A percentile compares a stretch with the other conserved stretches of the same genome.
Evolutionary conservation across 2,797 vertebrate genomes (phyloP).

Genomic region (Sphenodon punctatus): DNA sequence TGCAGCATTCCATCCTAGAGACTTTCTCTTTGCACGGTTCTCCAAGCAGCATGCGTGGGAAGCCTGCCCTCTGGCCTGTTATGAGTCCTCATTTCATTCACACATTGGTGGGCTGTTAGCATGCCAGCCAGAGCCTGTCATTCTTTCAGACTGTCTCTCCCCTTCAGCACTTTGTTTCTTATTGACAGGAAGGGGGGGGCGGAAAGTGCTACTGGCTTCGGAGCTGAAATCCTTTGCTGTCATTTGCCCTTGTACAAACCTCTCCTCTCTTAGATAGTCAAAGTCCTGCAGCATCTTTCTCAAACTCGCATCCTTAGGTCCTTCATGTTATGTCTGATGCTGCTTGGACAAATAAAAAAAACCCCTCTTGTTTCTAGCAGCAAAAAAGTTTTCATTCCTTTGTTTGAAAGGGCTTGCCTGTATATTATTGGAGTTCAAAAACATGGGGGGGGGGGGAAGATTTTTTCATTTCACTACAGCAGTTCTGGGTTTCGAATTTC

Average conservation of each 20-base stretch:
- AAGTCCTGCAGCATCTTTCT: not conserved
- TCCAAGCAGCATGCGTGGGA: fast-evolving
- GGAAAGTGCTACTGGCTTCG: not conserved
- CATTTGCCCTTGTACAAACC: not conserved
- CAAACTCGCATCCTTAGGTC: not conserved
- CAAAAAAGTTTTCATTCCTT: not conserved
- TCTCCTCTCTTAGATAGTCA: fast-evolving
- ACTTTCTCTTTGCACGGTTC: not conserved
- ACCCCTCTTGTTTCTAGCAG: fast-evolving
- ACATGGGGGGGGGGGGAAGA: too few species aligned
- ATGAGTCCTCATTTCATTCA: not conserved
- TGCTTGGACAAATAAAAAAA: not conserved
- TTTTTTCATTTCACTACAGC: too few species aligned
- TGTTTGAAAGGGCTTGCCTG: not conserved
- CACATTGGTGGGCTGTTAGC: fast-evolving
- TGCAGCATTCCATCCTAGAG: fast-evolving
- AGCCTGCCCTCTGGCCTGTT: not conserved
- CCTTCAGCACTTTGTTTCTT: not conserved
- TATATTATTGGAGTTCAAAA: too few species aligned
- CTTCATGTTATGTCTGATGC: fast-evolving
- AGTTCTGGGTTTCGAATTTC: too few species aligned
- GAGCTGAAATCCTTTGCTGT: not conserved
- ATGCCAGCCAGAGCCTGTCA: not conserved
- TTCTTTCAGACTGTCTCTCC: not conserved
- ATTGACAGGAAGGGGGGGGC: not conserved